phyloP scores from a whole-genome alignment of 2,797 vertebrate genomes.

The Pseudomugil tenellus region DNA sequence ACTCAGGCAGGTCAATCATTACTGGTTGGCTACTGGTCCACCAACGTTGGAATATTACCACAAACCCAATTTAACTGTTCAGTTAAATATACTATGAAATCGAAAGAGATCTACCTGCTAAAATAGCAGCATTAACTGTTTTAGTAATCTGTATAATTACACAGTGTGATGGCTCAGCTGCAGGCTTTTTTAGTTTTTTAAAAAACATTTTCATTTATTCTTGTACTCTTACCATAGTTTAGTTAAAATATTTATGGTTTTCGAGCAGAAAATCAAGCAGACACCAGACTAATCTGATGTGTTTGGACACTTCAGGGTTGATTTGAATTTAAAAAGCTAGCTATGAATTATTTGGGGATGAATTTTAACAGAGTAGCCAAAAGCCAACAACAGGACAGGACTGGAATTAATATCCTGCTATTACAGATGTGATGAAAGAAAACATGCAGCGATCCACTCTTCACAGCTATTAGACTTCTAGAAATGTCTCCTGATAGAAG shows the following conservation, averaged over 20 bases:
- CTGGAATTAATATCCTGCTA: constrained; percentile 8
- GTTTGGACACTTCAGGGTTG: background rate
- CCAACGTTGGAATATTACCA: background rate
- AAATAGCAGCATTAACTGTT: background rate
- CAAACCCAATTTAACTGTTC: background rate
- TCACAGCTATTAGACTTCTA: background rate
- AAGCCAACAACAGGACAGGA: background rate
- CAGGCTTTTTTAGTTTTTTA: background rate
- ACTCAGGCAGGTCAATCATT: background rate
- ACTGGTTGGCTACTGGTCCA: background rate
- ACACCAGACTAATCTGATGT: background rate
- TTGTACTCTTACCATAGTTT: too few species aligned
- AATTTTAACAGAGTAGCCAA: background rate
- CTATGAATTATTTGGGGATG: background rate
- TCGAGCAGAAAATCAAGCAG: background rate
- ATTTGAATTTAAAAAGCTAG: background rate
- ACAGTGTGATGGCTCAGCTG: background rate
- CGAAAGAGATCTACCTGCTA: background rate
- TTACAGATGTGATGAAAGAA: background rate
- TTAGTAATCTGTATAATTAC: background rate
- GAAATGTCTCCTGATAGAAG: constrained; percentile 1
- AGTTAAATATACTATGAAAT: background rate
- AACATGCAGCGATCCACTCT: background rate
- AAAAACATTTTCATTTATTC: background rate
- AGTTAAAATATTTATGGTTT: background rate